A percentile compares a stretch with the other conserved stretches of the same genome.
These are phyloP conservation scores for Chloropsis cyanopogon DNA, from an alignment of 2,113 vertebrate genomes.

Conservation along the genomic window DNA sequence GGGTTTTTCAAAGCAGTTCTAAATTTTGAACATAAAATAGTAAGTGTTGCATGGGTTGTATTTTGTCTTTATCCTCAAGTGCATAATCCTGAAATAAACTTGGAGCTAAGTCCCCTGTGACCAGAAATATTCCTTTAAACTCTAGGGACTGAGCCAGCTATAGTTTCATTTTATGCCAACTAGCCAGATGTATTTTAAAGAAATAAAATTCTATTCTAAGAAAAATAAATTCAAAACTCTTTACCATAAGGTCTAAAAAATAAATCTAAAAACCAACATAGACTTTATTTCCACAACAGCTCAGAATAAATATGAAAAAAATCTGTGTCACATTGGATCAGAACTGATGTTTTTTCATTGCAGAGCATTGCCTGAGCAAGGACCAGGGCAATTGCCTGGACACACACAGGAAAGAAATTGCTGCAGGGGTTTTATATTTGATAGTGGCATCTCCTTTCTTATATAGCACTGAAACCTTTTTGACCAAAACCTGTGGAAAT, in stretches of 20 bases:
- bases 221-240: constrained; percentile 50
- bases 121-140: constrained; percentile 53
- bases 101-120: constrained; percentile 8
- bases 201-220: constrained; percentile 36
- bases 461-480: not conserved
- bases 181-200: constrained; percentile 42
- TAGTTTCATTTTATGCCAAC: constrained; percentile 6
- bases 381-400: not conserved
- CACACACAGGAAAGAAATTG: not conserved
- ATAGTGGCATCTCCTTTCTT: not conserved
- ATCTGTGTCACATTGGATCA: not conserved
- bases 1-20: not conserved
- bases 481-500: not conserved
- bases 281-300: not conserved
- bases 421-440: not conserved
- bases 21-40: constrained; percentile 17
- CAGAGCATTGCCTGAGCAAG: not conserved
- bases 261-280: not conserved
- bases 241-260: constrained; percentile 18
- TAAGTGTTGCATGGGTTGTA: constrained; percentile 9
- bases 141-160: constrained; percentile 24
- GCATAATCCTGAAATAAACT: constrained; percentile 45
- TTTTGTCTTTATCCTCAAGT: constrained; percentile 38
- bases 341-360: not conserved
- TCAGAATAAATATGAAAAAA: not conserved